phyloP scores from a whole-genome alignment of 2,888 invertebrate genomes.

The Rotaria sp. region DNA sequence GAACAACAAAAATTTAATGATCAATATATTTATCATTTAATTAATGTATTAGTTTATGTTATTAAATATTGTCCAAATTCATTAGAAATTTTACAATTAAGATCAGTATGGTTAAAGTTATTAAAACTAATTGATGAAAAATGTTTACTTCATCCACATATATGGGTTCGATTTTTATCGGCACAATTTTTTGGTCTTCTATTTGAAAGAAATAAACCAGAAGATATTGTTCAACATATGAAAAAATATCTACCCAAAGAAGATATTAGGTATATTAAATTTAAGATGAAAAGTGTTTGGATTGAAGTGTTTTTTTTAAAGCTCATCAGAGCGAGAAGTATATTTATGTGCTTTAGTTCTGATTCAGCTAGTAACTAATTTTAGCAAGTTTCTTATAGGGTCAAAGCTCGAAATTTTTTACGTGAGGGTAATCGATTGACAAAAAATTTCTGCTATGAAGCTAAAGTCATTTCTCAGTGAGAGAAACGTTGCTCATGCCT shows the following conservation, averaged over 20 bases:
- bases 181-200: background rate
- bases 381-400: no score
- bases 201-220: background rate
- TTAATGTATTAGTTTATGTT: background rate
- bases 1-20: background rate
- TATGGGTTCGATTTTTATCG: background rate
- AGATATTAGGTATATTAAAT: no score
- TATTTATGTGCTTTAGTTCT: no score
- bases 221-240: background rate
- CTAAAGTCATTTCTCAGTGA: no score
- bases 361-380: no score
- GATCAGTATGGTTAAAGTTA: background rate
- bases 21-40: constrained; percentile 18
- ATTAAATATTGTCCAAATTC: background rate
- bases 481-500: no score
- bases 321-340: no score
- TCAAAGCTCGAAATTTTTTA: no score
- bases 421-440: no score
- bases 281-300: no score
- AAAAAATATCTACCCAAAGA: background rate
- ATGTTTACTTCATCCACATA: constrained; percentile 8
- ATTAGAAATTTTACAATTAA: background rate
- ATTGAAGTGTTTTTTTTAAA: no score
- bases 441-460: no score
- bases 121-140: constrained; percentile 20